Evolutionary conservation across 2,113 vertebrate species (phyloP), one percentile per base, ranked within the genome.

Genomic region (Mystacornis crossleyi): DNA sequence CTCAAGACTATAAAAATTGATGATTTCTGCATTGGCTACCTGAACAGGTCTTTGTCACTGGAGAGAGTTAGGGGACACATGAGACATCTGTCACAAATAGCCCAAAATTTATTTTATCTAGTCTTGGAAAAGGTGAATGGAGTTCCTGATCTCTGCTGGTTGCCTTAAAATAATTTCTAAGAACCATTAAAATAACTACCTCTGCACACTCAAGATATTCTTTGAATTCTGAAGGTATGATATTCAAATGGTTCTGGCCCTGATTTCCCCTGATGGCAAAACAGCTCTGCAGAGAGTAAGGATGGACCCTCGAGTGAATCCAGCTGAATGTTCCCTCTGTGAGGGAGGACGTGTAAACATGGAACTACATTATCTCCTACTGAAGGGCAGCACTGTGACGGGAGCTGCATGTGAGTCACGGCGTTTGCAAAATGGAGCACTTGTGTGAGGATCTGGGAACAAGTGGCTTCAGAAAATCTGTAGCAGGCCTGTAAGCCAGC

Each of bases 351-450:
- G 1, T 60, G 65, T 66, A 64, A 94, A 86, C 53, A 45, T 18
- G 57, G 21, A 40, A 1, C n/a, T 29, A 0, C 40, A 55, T 79
- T 48, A 31, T 86, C 70, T 78, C 17, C 1, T 74, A 4, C 73
- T 86, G 77, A 95, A 89, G 89, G 79, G 66, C 89, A 78, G 95
- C 94, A 64, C 93, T 92, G 48, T 86, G 81, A 11, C 58, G 60
- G 42, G 26, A 70, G 60, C 81, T 84, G 79, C 95, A 82, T 95
- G 88, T 96, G 90, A 92, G 16, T 25, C 88, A 12, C 50, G 71
- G 54, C 31, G 34, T 80, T 93, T 93, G 62, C 57, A 73, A 89
- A 95, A 95, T 70, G 83, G 90, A 96, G 81, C 75, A 51, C 43
- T 97, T 95, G 51, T 67, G 12, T 90, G 14, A 71, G 42, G 24